These are phyloP conservation scores for Clitarchus hookeri DNA, from an alignment of 2,888 invertebrate genomes.

Conservation along the genomic window DNA sequence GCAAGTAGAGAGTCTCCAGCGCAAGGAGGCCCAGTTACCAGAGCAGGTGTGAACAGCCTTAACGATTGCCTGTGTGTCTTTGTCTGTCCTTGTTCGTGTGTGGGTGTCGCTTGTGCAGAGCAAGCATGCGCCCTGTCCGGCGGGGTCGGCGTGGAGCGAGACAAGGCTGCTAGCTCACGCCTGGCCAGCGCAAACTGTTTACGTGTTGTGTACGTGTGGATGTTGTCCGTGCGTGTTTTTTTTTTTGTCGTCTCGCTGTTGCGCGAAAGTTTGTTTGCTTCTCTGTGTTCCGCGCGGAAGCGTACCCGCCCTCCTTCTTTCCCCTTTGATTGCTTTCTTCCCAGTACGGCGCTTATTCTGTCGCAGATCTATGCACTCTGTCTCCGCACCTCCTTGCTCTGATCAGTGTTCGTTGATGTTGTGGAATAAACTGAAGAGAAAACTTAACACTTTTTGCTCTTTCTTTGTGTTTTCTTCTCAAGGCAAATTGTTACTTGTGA, in stretches of 20 bases:
- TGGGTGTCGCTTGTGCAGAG: neutral
- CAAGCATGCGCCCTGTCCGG: neutral
- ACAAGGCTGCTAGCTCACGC: neutral
- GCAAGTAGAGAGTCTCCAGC: no score
- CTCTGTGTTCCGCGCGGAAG: neutral
- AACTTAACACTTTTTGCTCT: neutral
- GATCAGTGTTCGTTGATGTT: neutral
- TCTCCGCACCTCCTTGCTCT: neutral
- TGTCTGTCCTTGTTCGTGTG: neutral
- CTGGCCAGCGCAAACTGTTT: neutral
- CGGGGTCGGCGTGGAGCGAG: neutral
- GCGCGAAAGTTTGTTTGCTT: neutral
- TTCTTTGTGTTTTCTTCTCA: neutral
- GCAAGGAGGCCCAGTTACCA: neutral
- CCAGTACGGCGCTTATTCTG: neutral
- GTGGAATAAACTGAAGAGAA: neutral
- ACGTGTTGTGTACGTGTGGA: neutral
- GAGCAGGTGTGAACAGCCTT: neutral
- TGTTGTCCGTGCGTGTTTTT: slow-evolving; percentile 14
- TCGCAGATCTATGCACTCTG: neutral
- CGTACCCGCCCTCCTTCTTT: neutral
- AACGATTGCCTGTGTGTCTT: neutral
- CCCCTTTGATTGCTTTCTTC: neutral
- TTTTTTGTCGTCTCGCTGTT: neutral
- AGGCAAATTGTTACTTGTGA: neutral